These are phyloP conservation scores for Pangasianodon hypophthalmus DNA, from an alignment of 2,113 vertebrate species.

Conservation along the genomic window DNA sequence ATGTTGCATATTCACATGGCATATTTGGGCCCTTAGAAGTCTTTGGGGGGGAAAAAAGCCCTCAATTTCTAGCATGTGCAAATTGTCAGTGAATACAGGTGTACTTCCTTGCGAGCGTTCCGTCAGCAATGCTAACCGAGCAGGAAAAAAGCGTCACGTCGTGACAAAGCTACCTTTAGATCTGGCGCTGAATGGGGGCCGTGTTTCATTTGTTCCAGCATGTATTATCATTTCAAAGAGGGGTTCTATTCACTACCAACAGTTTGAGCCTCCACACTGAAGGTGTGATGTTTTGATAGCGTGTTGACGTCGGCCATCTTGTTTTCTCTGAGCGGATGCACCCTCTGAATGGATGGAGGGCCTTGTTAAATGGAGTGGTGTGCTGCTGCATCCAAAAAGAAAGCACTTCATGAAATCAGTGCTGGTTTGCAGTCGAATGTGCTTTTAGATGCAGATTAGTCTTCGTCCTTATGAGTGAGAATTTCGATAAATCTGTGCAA, in stretches of 20 bases:
- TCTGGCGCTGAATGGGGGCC: background rate
- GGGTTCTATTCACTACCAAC: constrained; percentile 5
- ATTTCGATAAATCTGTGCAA: background rate
- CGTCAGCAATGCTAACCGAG: background rate
- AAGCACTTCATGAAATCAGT: background rate
- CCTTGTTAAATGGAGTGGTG: constrained; percentile 20
- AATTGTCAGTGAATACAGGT: constrained; percentile 49
- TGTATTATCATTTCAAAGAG: constrained; percentile 57
- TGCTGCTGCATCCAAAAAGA: background rate
- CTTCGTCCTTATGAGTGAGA: background rate
- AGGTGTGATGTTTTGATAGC: constrained; percentile 38
- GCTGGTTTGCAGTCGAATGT: background rate
- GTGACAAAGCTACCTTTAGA: constrained; percentile 24
- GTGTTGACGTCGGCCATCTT: constrained; percentile 41
- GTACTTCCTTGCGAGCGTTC: background rate
- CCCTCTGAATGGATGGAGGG: background rate
- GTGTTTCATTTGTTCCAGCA: constrained; percentile 38
- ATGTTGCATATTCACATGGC: constrained; percentile 1
- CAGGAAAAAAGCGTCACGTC: constrained; percentile 5
- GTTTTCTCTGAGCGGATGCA: background rate
- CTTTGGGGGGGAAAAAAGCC: background rate
- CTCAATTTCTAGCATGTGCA: background rate
- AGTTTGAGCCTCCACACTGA: constrained; percentile 7
- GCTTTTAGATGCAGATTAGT: constrained; percentile 16
- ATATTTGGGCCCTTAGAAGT: background rate